Conservation (phyloP, 30 jellyfish, hydroid and myxozoan genomes). For the Hydractinia symbiolongicarpus region DNA sequence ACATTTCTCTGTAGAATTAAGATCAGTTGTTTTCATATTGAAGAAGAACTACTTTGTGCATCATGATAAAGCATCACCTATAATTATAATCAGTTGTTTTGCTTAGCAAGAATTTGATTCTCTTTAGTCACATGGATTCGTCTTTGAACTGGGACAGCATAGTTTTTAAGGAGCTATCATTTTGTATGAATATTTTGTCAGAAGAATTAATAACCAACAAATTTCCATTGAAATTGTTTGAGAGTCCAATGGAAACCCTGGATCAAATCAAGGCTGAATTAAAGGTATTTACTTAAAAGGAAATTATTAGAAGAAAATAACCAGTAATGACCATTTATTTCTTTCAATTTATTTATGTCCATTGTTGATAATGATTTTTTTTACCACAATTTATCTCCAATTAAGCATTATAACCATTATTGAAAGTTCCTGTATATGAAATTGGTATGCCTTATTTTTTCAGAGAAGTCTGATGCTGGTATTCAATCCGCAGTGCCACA, state of each 20-base stretch:
- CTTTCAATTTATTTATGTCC: neutral
- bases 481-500: constrained; percentile 51
- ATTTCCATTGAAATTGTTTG: constrained; percentile 54
- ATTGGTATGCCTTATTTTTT: neutral
- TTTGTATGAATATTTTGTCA: constrained; percentile 67
- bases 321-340: neutral
- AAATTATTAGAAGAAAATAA: no score
- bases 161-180: constrained; percentile 78
- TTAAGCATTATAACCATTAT: neutral
- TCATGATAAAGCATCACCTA: neutral
- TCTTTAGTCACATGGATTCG: constrained; percentile 85
- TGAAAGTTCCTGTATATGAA: neutral
- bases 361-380: neutral
- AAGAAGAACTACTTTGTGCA: no score
- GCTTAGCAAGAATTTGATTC: neutral
- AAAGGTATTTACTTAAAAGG: constrained; percentile 36
- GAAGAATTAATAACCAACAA: constrained; percentile 62
- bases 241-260: constrained; percentile 45
- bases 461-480: constrained; percentile 45
- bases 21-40: neutral
- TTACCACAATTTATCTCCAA: neutral
- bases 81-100: neutral
- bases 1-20: neutral
- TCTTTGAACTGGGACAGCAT: constrained; percentile 94
- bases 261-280: constrained; percentile 52